Percentiles rank a stretch among this genome's conserved stretches.
Conservation (phyloP, 2,113 vertebrate species). For the Progne subis region DNA sequence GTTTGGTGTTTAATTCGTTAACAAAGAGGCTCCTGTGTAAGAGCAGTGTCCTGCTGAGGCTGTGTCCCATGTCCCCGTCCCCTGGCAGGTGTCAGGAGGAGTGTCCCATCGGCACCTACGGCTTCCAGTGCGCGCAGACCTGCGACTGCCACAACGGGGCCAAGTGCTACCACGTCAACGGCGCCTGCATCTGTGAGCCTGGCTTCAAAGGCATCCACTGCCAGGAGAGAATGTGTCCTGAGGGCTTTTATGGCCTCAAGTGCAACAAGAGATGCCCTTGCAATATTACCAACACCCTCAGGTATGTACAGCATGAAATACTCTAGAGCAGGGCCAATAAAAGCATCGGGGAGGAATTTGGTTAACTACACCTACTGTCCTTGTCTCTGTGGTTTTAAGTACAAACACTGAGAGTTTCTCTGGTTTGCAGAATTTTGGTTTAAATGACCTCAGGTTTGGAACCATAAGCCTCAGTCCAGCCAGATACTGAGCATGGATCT, state of each 20-base stretch:
- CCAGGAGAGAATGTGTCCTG: slow-evolving; percentile 92
- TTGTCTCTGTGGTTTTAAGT: not conserved
- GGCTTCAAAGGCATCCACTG: slow-evolving; percentile 93
- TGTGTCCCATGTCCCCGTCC: not conserved
- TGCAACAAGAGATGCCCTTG: slow-evolving; percentile 94
- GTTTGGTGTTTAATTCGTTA: not conserved
- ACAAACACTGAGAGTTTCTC: not conserved
- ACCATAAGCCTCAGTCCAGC: not conserved
- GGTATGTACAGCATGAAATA: slow-evolving; percentile 68
- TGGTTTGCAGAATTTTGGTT: not conserved
- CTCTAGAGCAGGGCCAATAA: not conserved
- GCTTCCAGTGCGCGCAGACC: slow-evolving; percentile 87
- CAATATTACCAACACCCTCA: slow-evolving; percentile 85
- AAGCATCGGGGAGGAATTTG: not conserved
- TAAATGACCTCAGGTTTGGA: not conserved
- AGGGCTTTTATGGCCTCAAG: slow-evolving; percentile 89
- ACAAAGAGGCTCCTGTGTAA: not conserved
- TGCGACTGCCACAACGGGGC: slow-evolving; percentile 95
- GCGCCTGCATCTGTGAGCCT: slow-evolving; percentile 89
- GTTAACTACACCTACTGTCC: not conserved
- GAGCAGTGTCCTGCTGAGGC: not conserved
- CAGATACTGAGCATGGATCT: not conserved
- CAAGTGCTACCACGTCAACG: slow-evolving; percentile 91
- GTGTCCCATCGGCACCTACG: slow-evolving; percentile 91
- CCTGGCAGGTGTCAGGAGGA: slow-evolving; percentile 92